A percentile compares a stretch with the other conserved stretches of the same genome.
Conservation (phyloP, 2,113 vertebrate genomes). For the Falcunculus frontatus region DNA sequence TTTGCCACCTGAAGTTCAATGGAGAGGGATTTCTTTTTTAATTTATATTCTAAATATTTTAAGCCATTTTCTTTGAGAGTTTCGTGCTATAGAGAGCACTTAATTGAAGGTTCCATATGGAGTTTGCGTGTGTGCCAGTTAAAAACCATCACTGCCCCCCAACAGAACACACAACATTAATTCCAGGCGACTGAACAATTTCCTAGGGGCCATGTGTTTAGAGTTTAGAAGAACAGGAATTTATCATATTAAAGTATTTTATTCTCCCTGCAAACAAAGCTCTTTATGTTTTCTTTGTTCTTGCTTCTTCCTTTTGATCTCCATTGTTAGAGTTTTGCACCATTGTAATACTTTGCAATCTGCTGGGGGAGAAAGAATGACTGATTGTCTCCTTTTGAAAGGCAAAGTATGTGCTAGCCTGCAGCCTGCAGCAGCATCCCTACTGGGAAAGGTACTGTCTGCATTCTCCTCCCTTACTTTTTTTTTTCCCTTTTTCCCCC, state of each 20-base stretch:
- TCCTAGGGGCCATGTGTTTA: constrained; percentile 50
- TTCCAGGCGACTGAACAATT: constrained; percentile 41
- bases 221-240: background rate
- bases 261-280: background rate
- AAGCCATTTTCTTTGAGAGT: background rate
- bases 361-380: constrained; percentile 24
- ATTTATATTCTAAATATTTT: background rate
- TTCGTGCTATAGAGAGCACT: background rate
- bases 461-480: background rate
- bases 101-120: background rate
- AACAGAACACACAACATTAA: constrained; percentile 15
- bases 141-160: background rate
- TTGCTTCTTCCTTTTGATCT: constrained; percentile 42
- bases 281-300: constrained; percentile 40
- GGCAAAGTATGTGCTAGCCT: background rate
- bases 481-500: background rate
- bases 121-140: background rate
- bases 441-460: constrained; percentile 58
- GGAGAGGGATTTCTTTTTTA: background rate
- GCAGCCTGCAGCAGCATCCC: constrained; percentile 24
- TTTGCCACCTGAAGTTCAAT: background rate
- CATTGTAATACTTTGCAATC: constrained; percentile 25
- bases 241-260: constrained; percentile 13
- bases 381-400: constrained; percentile 25
- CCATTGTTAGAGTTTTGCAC: constrained; percentile 12